These are phyloP conservation scores for Bombus waltoni DNA, from an alignment of 1,140 invertebrate species.

Conservation along the genomic window DNA sequence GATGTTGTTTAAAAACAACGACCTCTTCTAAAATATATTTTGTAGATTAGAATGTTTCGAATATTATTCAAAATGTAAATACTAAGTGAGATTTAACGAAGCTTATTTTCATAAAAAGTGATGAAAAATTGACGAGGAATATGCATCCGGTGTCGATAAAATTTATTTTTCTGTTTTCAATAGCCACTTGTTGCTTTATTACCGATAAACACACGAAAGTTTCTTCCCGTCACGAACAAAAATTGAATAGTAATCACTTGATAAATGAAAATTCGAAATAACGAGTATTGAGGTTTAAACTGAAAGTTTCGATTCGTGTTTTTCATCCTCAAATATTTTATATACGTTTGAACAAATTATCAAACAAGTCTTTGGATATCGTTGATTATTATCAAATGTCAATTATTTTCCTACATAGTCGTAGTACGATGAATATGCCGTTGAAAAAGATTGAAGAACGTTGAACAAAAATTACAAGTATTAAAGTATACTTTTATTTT, in stretches of 20 bases:
- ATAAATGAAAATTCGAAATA: not conserved
- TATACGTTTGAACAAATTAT: not conserved
- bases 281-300: too few relatives aligned
- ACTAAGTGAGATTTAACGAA: not conserved
- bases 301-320: not conserved
- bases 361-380: not conserved
- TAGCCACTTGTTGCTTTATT: constrained; percentile 13
- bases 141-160: not conserved
- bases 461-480: not conserved
- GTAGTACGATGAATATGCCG: too few relatives aligned
- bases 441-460: too few relatives aligned
- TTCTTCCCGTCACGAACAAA: too few relatives aligned
- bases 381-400: not conserved
- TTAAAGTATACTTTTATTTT: not conserved
- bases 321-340: not conserved
- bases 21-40: not conserved
- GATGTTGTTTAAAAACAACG: not conserved
- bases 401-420: not conserved
- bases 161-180: not conserved
- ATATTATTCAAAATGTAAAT: not conserved
- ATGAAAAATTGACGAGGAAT: not conserved
- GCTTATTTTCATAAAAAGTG: too few relatives aligned
- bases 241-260: not conserved
- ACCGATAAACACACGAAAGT: not conserved
- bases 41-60: not conserved